phyloP scores from a whole-genome alignment of 2,888 invertebrate species.

The Lydus trimaculatus region DNA sequence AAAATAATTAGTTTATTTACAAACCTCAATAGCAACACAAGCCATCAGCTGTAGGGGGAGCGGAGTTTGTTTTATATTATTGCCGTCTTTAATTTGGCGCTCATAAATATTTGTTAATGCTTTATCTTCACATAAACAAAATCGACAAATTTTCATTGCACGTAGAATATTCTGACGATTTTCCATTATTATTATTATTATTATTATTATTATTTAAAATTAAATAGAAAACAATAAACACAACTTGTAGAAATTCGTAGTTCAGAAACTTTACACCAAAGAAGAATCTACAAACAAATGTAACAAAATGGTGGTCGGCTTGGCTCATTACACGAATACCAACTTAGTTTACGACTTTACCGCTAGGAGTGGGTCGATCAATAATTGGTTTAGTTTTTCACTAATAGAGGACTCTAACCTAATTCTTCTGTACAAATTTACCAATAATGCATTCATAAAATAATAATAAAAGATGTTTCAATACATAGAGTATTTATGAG shows the following conservation, averaged over 20 bases:
- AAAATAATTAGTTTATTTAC: constrained; percentile 43
- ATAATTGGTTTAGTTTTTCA: constrained; percentile 25
- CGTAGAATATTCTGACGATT: constrained; percentile 58
- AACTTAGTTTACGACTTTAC: constrained; percentile 20
- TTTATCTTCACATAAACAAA: constrained; percentile 73
- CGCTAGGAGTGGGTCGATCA: constrained; percentile 36
- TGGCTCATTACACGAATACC: constrained; percentile 40
- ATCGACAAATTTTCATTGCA: constrained; percentile 74
- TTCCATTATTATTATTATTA: constrained; percentile 35
- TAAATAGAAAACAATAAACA: constrained; percentile 11
- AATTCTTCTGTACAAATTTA: not conserved
- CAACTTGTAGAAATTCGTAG: not conserved
- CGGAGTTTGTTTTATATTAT: constrained; percentile 59
- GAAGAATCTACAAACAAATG: constrained; percentile 44
- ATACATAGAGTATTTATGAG: not conserved
- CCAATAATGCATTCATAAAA: not conserved
- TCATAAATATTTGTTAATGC: constrained; percentile 73
- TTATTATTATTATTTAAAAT: not conserved
- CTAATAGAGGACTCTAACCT: constrained; percentile 25
- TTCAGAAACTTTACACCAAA: not conserved
- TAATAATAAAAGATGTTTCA: not conserved
- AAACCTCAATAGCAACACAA: constrained; percentile 78
- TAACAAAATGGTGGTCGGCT: constrained; percentile 55
- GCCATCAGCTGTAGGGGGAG: constrained; percentile 80
- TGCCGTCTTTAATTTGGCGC: constrained; percentile 61